These are phyloP conservation scores for Pollenia griseotomentosa DNA, from an alignment of 2,888 invertebrate genomes.

Conservation along the genomic window DNA sequence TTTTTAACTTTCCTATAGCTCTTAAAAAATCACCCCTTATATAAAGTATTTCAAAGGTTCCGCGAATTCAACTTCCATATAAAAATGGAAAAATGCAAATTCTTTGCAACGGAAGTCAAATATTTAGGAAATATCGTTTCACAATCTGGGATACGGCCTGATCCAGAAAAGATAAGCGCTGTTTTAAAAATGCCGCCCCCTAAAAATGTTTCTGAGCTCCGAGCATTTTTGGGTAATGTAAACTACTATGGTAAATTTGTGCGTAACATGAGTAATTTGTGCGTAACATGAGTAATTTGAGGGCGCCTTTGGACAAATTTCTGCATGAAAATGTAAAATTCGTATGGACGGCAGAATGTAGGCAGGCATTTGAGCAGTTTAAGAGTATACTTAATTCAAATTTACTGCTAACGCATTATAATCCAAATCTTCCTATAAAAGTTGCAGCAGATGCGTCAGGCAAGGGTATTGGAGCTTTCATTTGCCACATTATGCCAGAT, in stretches of 20 bases:
- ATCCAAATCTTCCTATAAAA: not conserved
- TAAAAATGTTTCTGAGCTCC: not conserved
- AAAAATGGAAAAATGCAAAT: slow-evolving; percentile 32
- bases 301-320: slow-evolving; percentile 25
- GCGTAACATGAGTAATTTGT: no score
- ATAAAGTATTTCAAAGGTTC: not conserved
- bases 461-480: slow-evolving; percentile 2
- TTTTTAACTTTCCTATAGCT: no score
- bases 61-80: slow-evolving; percentile 22
- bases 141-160: no score
- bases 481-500: slow-evolving; percentile 2
- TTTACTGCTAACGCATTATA: not conserved
- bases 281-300: no score
- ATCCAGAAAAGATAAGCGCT: no score
- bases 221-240: slow-evolving; percentile 6
- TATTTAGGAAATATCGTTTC: slow-evolving; percentile 13
- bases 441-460: not conserved
- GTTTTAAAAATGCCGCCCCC: slow-evolving; percentile 22
- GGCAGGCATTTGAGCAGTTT: not conserved
- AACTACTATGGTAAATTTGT: no score
- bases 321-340: no score
- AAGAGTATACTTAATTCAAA: not conserved
- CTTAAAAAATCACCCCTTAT: no score
- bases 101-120: slow-evolving; percentile 21
- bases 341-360: not conserved